These are phyloP conservation scores for Meghimatium bilineatum DNA, from an alignment of 2,888 invertebrate species.

Conservation along the genomic window DNA sequence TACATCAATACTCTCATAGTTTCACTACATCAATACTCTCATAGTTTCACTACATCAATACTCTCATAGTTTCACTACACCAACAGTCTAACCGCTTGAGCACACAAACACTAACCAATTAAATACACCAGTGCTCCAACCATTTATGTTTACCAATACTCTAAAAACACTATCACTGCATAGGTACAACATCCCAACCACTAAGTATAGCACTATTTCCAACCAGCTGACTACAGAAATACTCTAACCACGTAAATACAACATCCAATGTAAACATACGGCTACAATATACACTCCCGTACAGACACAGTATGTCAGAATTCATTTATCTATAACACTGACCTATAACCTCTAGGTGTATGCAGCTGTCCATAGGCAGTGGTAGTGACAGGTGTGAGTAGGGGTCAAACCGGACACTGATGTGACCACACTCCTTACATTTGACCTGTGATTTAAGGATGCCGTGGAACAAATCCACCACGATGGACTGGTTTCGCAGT, in stretches of 20 bases:
- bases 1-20: too few relatives aligned
- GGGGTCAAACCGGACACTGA: conserved; percentile 92
- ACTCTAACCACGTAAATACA: background rate
- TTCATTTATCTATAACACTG: conserved; percentile 56
- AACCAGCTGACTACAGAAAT: too few relatives aligned
- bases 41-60: too few relatives aligned
- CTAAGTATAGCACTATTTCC: too few relatives aligned
- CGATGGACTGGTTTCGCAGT: conserved; percentile 88
- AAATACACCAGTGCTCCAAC: too few relatives aligned
- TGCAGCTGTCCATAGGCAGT: conserved; percentile 91
- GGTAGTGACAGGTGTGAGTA: conserved; percentile 93
- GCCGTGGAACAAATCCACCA: conserved; percentile 93
- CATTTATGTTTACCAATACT: too few relatives aligned
- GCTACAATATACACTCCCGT: background rate
- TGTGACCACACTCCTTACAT: conserved; percentile 88
- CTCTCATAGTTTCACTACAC: too few relatives aligned
- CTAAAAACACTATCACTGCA: too few relatives aligned
- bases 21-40: too few relatives aligned
- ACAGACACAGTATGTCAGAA: background rate
- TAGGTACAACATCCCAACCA: too few relatives aligned
- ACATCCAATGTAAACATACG: background rate
- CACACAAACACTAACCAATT: too few relatives aligned
- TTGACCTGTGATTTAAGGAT: conserved; percentile 92
- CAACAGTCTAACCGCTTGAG: too few relatives aligned
- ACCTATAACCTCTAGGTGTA: conserved; percentile 87